Evolutionary conservation across 92 coral and sea anemone species (phyloP), one percentile per base, ranked within the genome.

Genomic region (Muricea muricata): DNA sequence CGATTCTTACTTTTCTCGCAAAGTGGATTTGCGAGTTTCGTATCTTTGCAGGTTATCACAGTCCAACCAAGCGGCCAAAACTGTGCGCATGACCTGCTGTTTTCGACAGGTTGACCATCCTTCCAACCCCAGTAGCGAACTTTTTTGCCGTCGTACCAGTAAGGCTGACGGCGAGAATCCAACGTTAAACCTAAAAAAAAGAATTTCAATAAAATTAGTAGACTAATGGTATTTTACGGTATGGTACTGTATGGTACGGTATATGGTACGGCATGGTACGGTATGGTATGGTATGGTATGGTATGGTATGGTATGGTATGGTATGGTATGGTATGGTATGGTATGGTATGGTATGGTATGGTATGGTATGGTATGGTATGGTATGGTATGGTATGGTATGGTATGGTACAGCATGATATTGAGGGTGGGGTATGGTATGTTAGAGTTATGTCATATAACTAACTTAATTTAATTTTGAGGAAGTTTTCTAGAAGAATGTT

Each of bases 141-240:
- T 33, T 41, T 29, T 37, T 37, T 68, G 15, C 75, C 75, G 8
- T 68, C 75, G 47, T 13, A 18, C 75, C 75, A 68, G 42, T 29
- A 33, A n/a, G 46, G 46, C 37, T 68, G 60, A 52, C 60, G 46
- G 9, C 23, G 46, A 33, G 75, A 68, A 68, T 29, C 75, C 41
- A 68, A 68, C 7, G 12, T 37, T 68, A 68, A 68, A 15, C 75
- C 75, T 68, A 68, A 2, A 68, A 6, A 68, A 3, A 33, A 18
- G 21, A 55, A 18, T 4, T 55, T 55, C 28, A 55, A 55, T 37
- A 37, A 37, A 37, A 37, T 37, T 4, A 4, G 9, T 37, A 4
- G 4, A 37, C 42, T 37, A 37, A 37, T 37, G 42, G 42, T 37
- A 37, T 4, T 4, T 4, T 37, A 37, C 9, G 42, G 42, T 37